phyloP scores from a whole-genome alignment of 2,888 invertebrate genomes.

The Clepsis dumicolana region DNA sequence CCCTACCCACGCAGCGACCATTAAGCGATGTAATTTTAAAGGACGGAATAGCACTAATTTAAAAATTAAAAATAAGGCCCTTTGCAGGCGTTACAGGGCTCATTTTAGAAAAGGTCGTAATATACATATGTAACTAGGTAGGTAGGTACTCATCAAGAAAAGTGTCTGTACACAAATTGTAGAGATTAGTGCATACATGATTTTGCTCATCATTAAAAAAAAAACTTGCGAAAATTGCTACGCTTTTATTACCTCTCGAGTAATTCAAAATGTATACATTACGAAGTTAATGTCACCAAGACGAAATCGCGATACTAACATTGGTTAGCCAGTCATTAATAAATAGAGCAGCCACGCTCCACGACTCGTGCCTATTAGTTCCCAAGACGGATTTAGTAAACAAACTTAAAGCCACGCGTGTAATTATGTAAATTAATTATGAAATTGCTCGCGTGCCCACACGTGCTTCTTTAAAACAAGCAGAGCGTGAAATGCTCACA shows the following conservation, averaged over 20 bases:
- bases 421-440: constrained; percentile 41
- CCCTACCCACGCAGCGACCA: constrained; percentile 53
- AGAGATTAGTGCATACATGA: no score
- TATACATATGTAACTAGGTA: neutral
- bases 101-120: neutral
- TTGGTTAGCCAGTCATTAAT: neutral
- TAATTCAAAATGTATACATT: neutral
- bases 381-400: constrained; percentile 10
- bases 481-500: constrained; percentile 71
- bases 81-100: neutral
- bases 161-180: no score
- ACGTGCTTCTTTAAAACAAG: constrained; percentile 52
- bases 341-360: neutral
- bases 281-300: neutral
- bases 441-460: constrained; percentile 36
- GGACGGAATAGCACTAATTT: constrained; percentile 26
- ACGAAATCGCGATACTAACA: neutral
- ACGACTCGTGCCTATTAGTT: neutral
- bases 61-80: constrained; percentile 2
- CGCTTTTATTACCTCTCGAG: no score
- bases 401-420: constrained; percentile 16
- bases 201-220: no score
- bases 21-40: constrained; percentile 46
- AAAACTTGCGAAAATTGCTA: no score
- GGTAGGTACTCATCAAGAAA: no score